Conservation (phyloP, 2,888 invertebrate genomes). For the Muschampia plurimacula region DNA sequence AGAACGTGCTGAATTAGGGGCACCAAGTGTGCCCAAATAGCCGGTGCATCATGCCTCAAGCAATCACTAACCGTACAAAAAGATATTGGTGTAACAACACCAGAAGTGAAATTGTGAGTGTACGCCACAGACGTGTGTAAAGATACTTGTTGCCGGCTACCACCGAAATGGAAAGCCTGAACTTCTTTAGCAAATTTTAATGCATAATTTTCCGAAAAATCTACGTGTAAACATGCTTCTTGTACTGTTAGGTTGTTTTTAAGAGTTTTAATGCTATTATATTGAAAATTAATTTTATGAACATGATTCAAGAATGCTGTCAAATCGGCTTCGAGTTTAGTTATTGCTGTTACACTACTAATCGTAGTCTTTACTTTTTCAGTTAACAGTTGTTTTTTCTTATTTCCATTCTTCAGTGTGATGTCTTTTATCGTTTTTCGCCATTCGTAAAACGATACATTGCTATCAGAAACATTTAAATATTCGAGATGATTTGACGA, state of each 20-base stretch:
- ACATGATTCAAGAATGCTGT: slow-evolving; percentile 2
- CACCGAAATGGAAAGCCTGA: slow-evolving; percentile 47
- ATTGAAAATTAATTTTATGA: slow-evolving; percentile 9
- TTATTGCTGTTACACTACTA: not conserved
- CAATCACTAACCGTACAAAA: slow-evolving; percentile 42
- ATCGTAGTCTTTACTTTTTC: slow-evolving; percentile 12
- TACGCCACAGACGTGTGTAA: slow-evolving; percentile 47
- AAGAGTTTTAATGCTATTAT: not conserved
- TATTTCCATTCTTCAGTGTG: slow-evolving; percentile 28
- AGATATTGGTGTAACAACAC: slow-evolving; percentile 39
- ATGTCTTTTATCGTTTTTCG: slow-evolving; percentile 29
- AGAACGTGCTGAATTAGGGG: slow-evolving; percentile 35
- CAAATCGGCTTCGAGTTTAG: not conserved
- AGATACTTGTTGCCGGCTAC: slow-evolving; percentile 45
- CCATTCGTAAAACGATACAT: slow-evolving; percentile 31
- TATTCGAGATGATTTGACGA: slow-evolving; percentile 23
- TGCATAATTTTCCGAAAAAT: slow-evolving; percentile 49
- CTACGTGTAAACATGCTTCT: slow-evolving; percentile 39
- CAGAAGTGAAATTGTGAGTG: slow-evolving; percentile 40
- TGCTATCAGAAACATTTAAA: slow-evolving; percentile 19
- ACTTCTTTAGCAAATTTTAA: slow-evolving; percentile 46
- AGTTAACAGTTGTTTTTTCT: slow-evolving; percentile 34
- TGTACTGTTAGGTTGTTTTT: not conserved
- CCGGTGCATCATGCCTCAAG: slow-evolving; percentile 42
- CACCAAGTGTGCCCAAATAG: slow-evolving; percentile 39